phyloP scores from a whole-genome alignment of 2,797 vertebrate species.

The Mus minutoides region DNA sequence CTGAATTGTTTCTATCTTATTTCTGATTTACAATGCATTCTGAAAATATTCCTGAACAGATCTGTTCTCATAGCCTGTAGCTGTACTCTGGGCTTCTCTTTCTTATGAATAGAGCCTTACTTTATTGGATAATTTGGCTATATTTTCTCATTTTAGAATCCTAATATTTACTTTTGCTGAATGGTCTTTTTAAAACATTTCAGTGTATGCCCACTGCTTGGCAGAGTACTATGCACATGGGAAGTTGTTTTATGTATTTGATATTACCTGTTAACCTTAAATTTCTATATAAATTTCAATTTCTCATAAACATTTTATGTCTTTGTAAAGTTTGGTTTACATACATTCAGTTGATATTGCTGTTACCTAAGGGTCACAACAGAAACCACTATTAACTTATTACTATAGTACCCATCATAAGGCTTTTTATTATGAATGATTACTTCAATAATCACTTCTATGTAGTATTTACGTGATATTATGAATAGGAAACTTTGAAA shows the following conservation, averaged over 20 bases:
- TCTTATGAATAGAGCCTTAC: neutral
- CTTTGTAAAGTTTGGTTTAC: neutral
- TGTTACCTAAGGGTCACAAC: neutral
- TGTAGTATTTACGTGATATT: neutral
- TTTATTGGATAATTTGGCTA: neutral
- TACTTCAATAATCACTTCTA: conserved; percentile 26
- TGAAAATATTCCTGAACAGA: neutral
- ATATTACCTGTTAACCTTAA: neutral
- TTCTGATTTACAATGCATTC: neutral
- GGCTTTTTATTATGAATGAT: conserved; percentile 30
- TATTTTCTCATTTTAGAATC: neutral
- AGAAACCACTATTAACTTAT: neutral
- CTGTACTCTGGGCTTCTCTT: neutral
- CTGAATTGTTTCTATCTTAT: neutral
- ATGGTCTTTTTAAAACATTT: conserved; percentile 5
- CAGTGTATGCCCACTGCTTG: neutral
- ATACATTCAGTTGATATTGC: neutral
- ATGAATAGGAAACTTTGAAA: neutral
- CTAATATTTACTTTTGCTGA: neutral
- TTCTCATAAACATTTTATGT: neutral
- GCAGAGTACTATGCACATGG: neutral
- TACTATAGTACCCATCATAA: neutral
- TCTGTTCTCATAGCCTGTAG: neutral
- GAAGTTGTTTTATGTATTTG: neutral
- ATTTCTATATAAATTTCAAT: neutral